Evolutionary conservation across 2,113 vertebrate genomes (phyloP).

Genomic region (Toxotes chatareus): DNA sequence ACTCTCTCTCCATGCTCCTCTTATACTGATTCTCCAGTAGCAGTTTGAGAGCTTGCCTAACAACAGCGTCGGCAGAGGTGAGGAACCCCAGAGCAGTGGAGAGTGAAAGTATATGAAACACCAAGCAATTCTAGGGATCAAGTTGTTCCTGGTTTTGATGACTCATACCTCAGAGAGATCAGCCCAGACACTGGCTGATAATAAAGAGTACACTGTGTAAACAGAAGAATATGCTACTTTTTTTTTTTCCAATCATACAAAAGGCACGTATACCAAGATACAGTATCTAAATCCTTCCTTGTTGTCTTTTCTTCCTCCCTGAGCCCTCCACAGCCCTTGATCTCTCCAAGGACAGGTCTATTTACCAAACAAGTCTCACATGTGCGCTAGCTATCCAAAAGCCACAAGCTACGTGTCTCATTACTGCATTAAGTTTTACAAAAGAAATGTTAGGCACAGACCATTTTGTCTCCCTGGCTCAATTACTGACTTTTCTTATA

Average conservation of each 20-base stretch:
- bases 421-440: slow-evolving; percentile 32
- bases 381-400: background rate
- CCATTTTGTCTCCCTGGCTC: slow-evolving; percentile 23
- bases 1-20: slow-evolving; percentile 14
- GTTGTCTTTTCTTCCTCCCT: background rate
- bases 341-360: slow-evolving; percentile 17
- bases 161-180: slow-evolving; percentile 5
- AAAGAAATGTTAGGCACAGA: slow-evolving; percentile 5
- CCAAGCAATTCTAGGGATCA: background rate
- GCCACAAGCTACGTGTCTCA: background rate
- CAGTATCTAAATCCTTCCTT: background rate
- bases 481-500: slow-evolving; percentile 20
- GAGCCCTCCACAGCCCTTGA: background rate
- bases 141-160: background rate
- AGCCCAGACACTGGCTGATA: background rate
- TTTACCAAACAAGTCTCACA: slow-evolving; percentile 13
- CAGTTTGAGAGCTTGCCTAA: slow-evolving; percentile 43
- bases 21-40: slow-evolving; percentile 48
- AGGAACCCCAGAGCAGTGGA: slow-evolving; percentile 16
- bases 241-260: background rate
- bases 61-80: slow-evolving; percentile 21
- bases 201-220: background rate
- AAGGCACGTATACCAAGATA: background rate
- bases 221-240: background rate
- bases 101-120: slow-evolving; percentile 36